phyloP scores from a whole-genome alignment of 2,888 invertebrate genomes.

The Onthophagus sagittarius region DNA sequence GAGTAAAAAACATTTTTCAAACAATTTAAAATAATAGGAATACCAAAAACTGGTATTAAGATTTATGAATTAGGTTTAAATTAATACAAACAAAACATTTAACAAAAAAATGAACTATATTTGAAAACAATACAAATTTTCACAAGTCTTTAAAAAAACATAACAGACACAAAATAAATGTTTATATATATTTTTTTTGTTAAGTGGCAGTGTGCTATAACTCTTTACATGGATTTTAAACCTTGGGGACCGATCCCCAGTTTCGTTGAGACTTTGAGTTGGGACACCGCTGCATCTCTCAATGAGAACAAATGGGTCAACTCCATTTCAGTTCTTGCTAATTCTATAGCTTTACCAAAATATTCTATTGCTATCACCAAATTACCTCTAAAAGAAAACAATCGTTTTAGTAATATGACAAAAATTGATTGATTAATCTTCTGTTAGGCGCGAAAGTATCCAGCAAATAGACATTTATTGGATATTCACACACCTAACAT shows the following conservation, averaged over 20 bases:
- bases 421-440: neutral
- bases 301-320: slow-evolving; percentile 87
- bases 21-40: too few relatives aligned
- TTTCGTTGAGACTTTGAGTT: slow-evolving; percentile 75
- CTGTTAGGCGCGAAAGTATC: neutral
- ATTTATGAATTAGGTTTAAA: too few relatives aligned
- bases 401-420: neutral
- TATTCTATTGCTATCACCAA: slow-evolving; percentile 75
- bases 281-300: slow-evolving; percentile 85
- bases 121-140: slow-evolving; percentile 22
- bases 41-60: too few relatives aligned
- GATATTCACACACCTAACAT: slow-evolving; percentile 33
- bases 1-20: too few relatives aligned
- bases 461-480: neutral
- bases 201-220: neutral
- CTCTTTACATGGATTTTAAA: slow-evolving; percentile 9
- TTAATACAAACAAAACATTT: neutral
- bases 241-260: slow-evolving; percentile 54
- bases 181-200: neutral
- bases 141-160: slow-evolving; percentile 17
- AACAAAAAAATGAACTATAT: slow-evolving; percentile 18
- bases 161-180: slow-evolving; percentile 18
- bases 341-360: slow-evolving; percentile 82
- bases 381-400: slow-evolving; percentile 64
- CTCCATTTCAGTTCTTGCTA: slow-evolving; percentile 84